A percentile compares a stretch with the other conserved stretches of the same genome.
phyloP scores from a whole-genome alignment of 2,797 vertebrate genomes.

The Tolypeutes matacus region DNA sequence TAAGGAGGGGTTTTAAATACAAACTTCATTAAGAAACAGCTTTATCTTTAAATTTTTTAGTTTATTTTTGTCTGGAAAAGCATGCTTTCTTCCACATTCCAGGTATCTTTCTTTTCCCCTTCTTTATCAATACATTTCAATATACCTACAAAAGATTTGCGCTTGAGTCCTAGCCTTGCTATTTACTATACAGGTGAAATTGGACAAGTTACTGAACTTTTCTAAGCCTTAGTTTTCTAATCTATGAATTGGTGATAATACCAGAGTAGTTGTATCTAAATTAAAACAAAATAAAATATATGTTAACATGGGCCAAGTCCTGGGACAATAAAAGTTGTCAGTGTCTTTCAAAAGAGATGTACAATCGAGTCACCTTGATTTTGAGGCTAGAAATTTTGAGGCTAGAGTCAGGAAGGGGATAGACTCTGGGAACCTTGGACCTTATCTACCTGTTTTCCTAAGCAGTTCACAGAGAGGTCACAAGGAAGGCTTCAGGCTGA shows the following conservation, averaged over 20 bases:
- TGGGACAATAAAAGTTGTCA: background rate
- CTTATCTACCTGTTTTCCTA: background rate
- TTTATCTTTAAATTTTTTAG: slow-evolving; percentile 14
- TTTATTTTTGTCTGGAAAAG: slow-evolving; percentile 16
- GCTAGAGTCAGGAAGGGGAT: background rate
- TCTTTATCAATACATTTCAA: background rate
- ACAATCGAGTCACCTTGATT: background rate
- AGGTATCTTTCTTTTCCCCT: background rate
- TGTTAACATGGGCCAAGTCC: background rate
- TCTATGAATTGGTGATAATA: background rate
- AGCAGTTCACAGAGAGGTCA: background rate
- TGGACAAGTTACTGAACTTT: background rate
- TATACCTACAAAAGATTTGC: background rate
- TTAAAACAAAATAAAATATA: background rate
- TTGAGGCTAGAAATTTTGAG: background rate
- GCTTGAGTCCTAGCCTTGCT: background rate
- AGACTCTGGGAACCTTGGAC: background rate
- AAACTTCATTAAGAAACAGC: background rate
- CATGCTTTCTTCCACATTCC: background rate
- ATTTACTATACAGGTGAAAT: background rate
- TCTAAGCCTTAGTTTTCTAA: background rate
- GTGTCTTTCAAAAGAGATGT: background rate
- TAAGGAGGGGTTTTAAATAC: background rate
- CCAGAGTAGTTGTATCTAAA: background rate
- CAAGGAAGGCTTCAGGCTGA: background rate